A percentile compares a stretch with the other conserved stretches of the same genome.
These are phyloP conservation scores for Microcaecilia unicolor DNA, from an alignment of 2,797 vertebrate species.

Conservation along the genomic window DNA sequence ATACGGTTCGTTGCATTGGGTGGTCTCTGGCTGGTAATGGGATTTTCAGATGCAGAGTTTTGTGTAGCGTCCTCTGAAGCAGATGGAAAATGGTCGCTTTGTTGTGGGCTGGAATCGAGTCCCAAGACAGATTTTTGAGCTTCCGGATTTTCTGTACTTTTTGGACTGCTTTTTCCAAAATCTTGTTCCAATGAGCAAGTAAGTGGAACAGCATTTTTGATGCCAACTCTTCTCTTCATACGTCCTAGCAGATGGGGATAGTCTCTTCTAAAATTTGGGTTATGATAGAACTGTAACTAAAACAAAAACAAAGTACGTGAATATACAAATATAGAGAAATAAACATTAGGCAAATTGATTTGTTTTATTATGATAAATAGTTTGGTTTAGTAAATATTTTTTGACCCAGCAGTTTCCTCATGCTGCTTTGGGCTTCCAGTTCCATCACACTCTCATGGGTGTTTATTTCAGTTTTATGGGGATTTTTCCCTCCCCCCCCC, in stretches of 20 bases:
- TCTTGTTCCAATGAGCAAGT: not conserved
- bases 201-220: not conserved
- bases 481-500: too few species aligned
- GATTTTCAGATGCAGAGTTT: not conserved
- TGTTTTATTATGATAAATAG: too few species aligned
- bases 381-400: too few species aligned
- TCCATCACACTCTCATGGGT: too few species aligned
- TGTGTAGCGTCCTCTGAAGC: constrained; percentile 1
- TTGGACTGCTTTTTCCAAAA: rapidly evolving
- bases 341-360: too few species aligned
- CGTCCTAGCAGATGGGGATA: constrained; percentile 15
- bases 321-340: too few species aligned
- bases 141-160: not conserved
- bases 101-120: not conserved
- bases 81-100: not conserved
- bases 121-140: not conserved
- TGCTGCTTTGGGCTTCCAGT: too few species aligned
- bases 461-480: too few species aligned
- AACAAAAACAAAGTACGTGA: too few species aligned
- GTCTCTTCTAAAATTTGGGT: constrained; percentile 21
- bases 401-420: too few species aligned
- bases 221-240: constrained; percentile 17
- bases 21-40: not conserved
- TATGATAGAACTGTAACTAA: constrained; percentile 23
- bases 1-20: not conserved